Base-by-base conservation (phyloP, 2,797 vertebrate species). In the Poeciliopsis turneri region DNA sequence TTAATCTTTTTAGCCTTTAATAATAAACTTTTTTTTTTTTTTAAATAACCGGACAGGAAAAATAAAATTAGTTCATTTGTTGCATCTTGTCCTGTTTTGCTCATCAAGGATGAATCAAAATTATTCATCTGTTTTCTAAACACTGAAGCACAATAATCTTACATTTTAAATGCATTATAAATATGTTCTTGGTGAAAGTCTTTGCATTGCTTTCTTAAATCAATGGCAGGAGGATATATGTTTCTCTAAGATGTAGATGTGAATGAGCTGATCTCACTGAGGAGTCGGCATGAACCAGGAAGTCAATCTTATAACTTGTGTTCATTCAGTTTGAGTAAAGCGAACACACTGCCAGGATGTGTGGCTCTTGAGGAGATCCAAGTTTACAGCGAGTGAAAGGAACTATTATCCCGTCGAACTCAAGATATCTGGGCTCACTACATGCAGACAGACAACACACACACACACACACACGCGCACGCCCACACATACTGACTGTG, bases 391-490 rank as follows among this genome's bases (percentile, higher is more conserved):
- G 4, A 82, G 87, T 93, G 90, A 94, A 93, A 92, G 92, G 92
- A 91, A 84, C 87, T 78, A 92, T 93, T 93, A 92, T 93, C 89
- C 86, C 70, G 86, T 15, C 74, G 75, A 86, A 87, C 82, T 55
- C 79, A 83, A 88, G 91, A 93, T 91, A 93, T 94, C 90, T 92
- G 91, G 91, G 85, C 84, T 84, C 43, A 3, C 82, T 81, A 83
- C 84, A 28, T 28, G 23, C 66, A 69, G 66, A 43, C 39, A 43
- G 41, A 41, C 41, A 9, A 20, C 33, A 64, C 61, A 64, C 61
- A 20, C 59, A 36, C 59, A 36, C 36, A 4, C 36, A 39, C 36
- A 0, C 36, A 39, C 25, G 15, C 55, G 2, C 11, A 30, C 10
- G 0, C 25, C 0, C 53, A 15, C 55, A 6, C n/a, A 74, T 77